These are phyloP conservation scores for Leptosomus discolor DNA, from an alignment of 2,113 vertebrate genomes.

Conservation along the genomic window DNA sequence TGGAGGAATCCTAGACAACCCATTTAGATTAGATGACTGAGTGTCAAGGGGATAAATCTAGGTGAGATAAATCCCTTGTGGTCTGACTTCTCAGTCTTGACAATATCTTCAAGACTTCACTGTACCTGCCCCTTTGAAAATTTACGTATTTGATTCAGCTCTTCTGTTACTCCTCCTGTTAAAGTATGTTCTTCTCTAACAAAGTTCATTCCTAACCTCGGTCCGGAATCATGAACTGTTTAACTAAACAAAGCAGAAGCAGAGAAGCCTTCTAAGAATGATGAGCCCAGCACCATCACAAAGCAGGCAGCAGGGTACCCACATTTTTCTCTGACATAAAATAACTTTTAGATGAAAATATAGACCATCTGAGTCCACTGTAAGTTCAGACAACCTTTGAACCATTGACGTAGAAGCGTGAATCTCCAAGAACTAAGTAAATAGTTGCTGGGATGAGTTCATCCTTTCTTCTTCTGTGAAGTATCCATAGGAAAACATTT, in stretches of 20 bases:
- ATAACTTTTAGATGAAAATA: not conserved
- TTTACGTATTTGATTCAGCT: not conserved
- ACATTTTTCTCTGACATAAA: not conserved
- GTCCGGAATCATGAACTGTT: not conserved
- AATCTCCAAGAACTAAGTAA: slow-evolving; percentile 23
- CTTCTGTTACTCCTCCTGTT: not conserved
- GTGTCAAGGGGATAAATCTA: not conserved
- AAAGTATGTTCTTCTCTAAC: not conserved
- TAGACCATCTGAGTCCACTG: not conserved
- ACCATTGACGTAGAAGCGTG: not conserved
- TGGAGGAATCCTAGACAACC: not conserved
- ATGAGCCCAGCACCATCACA: not conserved
- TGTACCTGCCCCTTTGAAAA: not conserved
- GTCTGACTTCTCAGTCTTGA: not conserved
- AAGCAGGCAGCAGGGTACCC: not conserved
- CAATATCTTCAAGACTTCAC: not conserved
- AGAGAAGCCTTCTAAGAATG: not conserved
- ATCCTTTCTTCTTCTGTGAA: slow-evolving; percentile 33
- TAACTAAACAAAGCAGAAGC: not conserved
- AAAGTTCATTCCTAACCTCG: not conserved
- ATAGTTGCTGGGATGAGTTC: slow-evolving; percentile 5
- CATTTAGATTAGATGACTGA: not conserved
- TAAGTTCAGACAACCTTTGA: slow-evolving; percentile 19
- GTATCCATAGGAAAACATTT: not conserved
- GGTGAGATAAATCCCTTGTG: not conserved